These are phyloP conservation scores for Odiellus spinosus DNA, from an alignment of 2,888 invertebrate genomes.

Conservation along the genomic window DNA sequence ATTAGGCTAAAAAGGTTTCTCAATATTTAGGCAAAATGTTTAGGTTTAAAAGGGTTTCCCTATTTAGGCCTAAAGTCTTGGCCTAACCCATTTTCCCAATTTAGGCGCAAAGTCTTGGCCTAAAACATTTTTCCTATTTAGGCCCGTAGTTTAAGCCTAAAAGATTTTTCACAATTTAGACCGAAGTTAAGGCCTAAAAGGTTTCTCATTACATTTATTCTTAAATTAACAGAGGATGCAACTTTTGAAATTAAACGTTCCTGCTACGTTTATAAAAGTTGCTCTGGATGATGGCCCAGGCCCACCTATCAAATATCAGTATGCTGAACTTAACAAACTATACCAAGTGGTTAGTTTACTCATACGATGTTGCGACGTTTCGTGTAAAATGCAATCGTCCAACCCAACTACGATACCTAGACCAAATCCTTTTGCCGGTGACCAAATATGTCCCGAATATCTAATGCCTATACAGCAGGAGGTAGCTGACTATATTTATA, in stretches of 20 bases:
- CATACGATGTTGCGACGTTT: constrained; percentile 80
- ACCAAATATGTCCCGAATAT: constrained; percentile 42
- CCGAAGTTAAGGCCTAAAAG: background rate
- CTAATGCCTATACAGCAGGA: constrained; percentile 52
- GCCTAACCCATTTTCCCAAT: too few species aligned
- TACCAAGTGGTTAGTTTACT: constrained; percentile 82
- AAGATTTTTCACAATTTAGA: background rate
- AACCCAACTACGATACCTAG: constrained; percentile 21
- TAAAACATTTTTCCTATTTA: too few species aligned
- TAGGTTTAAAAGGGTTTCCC: too few species aligned
- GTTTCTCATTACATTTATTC: background rate
- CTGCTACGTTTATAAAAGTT: constrained; percentile 73
- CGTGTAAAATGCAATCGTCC: constrained; percentile 44
- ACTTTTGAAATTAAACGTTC: constrained; percentile 57
- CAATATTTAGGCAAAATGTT: too few species aligned
- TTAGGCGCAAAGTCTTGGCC: too few species aligned
- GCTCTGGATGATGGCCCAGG: constrained; percentile 85
- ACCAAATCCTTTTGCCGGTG: constrained; percentile 54
- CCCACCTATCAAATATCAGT: constrained; percentile 86
- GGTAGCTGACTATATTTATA: constrained; percentile 66
- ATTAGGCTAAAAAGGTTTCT: too few species aligned
- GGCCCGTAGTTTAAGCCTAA: too few species aligned
- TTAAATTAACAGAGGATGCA: constrained; percentile 27
- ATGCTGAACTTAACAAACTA: constrained; percentile 80
- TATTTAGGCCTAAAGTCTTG: too few species aligned